Evolutionary conservation across 2,888 invertebrate species (phyloP).

Genomic region (Euproctis similis): DNA sequence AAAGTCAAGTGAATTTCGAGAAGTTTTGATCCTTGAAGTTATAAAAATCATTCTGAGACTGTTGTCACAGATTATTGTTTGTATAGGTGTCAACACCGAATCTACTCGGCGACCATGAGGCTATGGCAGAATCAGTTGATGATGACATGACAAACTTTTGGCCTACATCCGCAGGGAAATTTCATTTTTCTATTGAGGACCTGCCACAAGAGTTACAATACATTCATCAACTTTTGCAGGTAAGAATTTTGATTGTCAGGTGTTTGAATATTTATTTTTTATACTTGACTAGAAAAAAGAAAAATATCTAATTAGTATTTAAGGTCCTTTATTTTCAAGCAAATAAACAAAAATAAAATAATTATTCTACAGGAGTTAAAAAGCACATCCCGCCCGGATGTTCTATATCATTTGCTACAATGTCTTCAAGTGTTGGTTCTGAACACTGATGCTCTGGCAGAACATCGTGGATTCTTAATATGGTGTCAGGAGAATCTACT

Average conservation of each 20-base stretch:
- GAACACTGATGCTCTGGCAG: slow-evolving; percentile 94
- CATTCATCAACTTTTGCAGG: slow-evolving; percentile 91
- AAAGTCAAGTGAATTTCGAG: too few species aligned
- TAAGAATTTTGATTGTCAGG: too few species aligned
- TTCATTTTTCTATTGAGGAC: slow-evolving; percentile 91
- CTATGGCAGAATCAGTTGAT: slow-evolving; percentile 80
- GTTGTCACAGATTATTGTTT: neutral
- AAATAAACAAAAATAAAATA: too few species aligned
- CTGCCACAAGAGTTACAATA: slow-evolving; percentile 95
- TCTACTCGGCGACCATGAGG: slow-evolving; percentile 84
- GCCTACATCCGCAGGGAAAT: slow-evolving; percentile 95
- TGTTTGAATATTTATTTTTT: neutral
- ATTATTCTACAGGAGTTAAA: slow-evolving; percentile 86
- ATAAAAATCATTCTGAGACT: neutral
- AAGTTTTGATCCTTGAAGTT: neutral
- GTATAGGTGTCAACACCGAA: slow-evolving; percentile 82
- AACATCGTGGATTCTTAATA: slow-evolving; percentile 93
- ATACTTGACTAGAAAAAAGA: too few species aligned
- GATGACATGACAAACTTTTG: slow-evolving; percentile 91
- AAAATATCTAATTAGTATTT: too few species aligned
- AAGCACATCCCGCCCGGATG: slow-evolving; percentile 90
- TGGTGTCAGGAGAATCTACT: slow-evolving; percentile 97
- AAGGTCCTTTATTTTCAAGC: too few species aligned
- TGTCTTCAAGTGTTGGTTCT: slow-evolving; percentile 93
- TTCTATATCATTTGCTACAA: slow-evolving; percentile 93